Evolutionary conservation across 92 coral and sea anemone species (phyloP).

Genomic region (Pocillopora meandrina): DNA sequence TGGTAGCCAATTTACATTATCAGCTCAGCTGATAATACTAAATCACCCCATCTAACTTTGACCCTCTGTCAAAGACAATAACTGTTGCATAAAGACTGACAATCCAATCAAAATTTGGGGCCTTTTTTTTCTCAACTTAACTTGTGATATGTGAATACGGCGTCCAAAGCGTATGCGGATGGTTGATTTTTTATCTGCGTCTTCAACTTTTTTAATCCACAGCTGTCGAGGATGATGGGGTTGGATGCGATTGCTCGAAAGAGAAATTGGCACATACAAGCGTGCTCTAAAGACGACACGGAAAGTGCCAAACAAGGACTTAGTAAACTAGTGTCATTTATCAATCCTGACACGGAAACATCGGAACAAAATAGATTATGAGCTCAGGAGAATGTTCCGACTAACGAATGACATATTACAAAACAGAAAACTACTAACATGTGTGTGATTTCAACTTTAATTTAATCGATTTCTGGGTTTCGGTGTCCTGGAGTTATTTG

Average conservation of each 20-base stretch:
- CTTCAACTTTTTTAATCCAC: background rate
- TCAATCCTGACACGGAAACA: constrained; percentile 19
- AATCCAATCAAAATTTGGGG: no score
- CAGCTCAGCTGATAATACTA: no score
- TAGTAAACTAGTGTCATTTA: constrained; percentile 20
- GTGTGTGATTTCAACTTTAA: no score
- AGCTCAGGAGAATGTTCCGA: background rate
- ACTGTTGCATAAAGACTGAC: no score
- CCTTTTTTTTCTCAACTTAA: background rate
- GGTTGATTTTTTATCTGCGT: no score
- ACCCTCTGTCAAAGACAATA: no score
- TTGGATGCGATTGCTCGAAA: constrained; percentile 66
- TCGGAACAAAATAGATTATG: constrained; percentile 25
- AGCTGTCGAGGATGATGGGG: constrained; percentile 74
- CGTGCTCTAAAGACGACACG: constrained; percentile 69
- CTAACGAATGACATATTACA: background rate
- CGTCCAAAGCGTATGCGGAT: background rate
- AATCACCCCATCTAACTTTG: no score
- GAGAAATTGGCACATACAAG: constrained; percentile 66
- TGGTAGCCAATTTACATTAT: no score
- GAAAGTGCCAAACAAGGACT: constrained; percentile 57
- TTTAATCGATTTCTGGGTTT: no score
- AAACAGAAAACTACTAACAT: background rate
- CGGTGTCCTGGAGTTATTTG: no score
- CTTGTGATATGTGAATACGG: background rate